Base-by-base conservation (phyloP, 2,113 vertebrate genomes). In the Seriola aureovittata region DNA sequence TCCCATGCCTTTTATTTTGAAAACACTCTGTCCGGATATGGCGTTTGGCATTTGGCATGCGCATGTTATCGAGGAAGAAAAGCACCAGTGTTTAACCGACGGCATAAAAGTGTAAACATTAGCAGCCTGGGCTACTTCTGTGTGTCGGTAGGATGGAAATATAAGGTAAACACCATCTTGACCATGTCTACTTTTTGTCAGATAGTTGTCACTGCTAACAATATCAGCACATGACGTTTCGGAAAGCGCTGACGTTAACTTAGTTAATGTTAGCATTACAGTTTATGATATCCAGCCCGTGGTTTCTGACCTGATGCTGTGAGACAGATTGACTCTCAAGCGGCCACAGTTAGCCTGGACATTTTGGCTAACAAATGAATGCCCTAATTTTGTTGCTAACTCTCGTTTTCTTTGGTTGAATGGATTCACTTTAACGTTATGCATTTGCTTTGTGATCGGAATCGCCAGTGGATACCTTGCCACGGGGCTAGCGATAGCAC, bases 41-140 rank as follows among this genome's bases (percentile, higher is more conserved):
- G 70, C 48, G 29, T 68, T 60, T 65, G 40, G 52, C 10, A 63
- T 58, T 68, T 62, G 85, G 57, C 93, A 92, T 87, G 91, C 89
- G 88, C 92, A 81, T 12, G 54, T 48, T 4, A 44, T 32, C 1
- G 12, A 80, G 73, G 69, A 87, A 80, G 88, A 81, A 78, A 77
- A 50, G 50, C 78, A 40, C 3, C 80, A 62, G 62, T 29, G 40
- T 75, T 64, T 11, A 46, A 73, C 58, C 65, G 52, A 71, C 63
- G 34, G 85, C 38, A 38, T 57, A 57, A 73, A 70, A 79, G 21
- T 91, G 90, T 90, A 91, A 93, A 92, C 89, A 92, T 85, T 84
- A 72, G 63, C 50, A n/a, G 32, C 4, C 78, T 6, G 58, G 48
- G 40, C 46, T 29, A 66, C 63, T 70, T 69, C n/a, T 83, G 3